phyloP scores from a whole-genome alignment of 1,140 invertebrate genomes.

The Leptinotarsa defecta region DNA sequence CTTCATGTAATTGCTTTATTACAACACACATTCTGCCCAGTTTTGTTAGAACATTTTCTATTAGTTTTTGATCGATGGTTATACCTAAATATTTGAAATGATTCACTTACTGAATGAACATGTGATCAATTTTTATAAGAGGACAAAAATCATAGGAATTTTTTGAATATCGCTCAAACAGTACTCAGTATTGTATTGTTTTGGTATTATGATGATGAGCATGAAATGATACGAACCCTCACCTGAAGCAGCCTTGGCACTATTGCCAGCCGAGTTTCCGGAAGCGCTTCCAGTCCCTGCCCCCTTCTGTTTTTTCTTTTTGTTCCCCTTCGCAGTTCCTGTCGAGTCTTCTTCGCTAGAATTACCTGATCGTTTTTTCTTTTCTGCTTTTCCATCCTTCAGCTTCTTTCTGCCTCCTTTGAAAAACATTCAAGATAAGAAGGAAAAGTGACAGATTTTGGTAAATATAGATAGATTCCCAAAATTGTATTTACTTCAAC shows the following conservation, averaged over 20 bases:
- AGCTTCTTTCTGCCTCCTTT: slow-evolving; percentile 65
- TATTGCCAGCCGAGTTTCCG: slow-evolving; percentile 43
- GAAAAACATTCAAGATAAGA: slow-evolving; percentile 27
- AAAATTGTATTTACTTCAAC: too few species aligned
- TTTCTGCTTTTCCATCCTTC: slow-evolving; percentile 61
- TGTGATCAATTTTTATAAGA: too few species aligned
- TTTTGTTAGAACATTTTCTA: too few species aligned
- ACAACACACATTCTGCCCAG: too few species aligned
- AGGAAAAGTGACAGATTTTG: background rate
- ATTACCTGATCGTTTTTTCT: slow-evolving; percentile 67
- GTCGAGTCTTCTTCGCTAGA: slow-evolving; percentile 67
- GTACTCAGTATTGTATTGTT: background rate
- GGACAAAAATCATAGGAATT: too few species aligned
- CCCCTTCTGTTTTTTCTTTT: slow-evolving; percentile 75
- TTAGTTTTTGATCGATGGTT: too few species aligned
- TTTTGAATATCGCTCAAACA: too few species aligned
- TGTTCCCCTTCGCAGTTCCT: slow-evolving; percentile 63
- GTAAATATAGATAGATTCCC: background rate
- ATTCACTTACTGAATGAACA: too few species aligned
- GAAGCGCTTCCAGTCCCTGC: slow-evolving; percentile 49
- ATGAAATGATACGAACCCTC: slow-evolving; percentile 51
- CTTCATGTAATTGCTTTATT: too few species aligned
- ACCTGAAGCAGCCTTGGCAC: slow-evolving; percentile 50
- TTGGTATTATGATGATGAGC: slow-evolving; percentile 19
- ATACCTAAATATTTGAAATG: too few species aligned